Base-by-base conservation (phyloP, 2,113 vertebrate genomes). In the zebrafish (Danio rerio) region DNA sequence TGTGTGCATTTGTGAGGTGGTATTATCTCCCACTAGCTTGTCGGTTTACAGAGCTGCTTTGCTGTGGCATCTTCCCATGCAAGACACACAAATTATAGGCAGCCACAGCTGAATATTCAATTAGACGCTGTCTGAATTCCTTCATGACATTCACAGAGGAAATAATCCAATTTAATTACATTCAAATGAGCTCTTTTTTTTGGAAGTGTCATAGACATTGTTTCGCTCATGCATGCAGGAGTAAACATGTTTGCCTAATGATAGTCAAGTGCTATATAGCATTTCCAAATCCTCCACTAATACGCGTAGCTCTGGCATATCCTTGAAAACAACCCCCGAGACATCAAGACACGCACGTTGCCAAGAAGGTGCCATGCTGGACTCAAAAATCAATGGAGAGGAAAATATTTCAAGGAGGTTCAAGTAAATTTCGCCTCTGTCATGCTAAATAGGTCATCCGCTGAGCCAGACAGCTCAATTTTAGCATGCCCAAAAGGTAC, bases 341-440 rank as follows among this genome's bases (percentile, higher is more conserved):
- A 50, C 40, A 55, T 69, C 47, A 66, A 71, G 63, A 70, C 40
- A 20, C 5, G 16, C 53, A 18, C 18, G 47, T 65, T 59, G 78
- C 31, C 71, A 70, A 58, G 49, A 75, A 80, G 65, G 62, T 75
- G 61, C 70, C 13, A 18, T 18, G 43, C 47, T 63, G 49, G 53
- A 83, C 76, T 55, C 63, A 43, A 70, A 85, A 83, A 81, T 87
- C 78, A 85, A 87, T 85, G 75, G 74, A 74, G 78, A 78, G 80
- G 73, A 73, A 81, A 78, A 81, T 77, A 71, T 82, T n/a, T 72
- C 40, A 59, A 65, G 74, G 52, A 74, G 77, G 45, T 78, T 58
- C 21, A 69, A 62, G 55, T 62, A 15, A 75, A 80, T 75, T 75
- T 68, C 10, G 9, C 71, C 47, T 79, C 56, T 78, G 58, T 59